Base-by-base conservation (phyloP, 2,797 vertebrate genomes). In the Phalanger gymnotis region DNA sequence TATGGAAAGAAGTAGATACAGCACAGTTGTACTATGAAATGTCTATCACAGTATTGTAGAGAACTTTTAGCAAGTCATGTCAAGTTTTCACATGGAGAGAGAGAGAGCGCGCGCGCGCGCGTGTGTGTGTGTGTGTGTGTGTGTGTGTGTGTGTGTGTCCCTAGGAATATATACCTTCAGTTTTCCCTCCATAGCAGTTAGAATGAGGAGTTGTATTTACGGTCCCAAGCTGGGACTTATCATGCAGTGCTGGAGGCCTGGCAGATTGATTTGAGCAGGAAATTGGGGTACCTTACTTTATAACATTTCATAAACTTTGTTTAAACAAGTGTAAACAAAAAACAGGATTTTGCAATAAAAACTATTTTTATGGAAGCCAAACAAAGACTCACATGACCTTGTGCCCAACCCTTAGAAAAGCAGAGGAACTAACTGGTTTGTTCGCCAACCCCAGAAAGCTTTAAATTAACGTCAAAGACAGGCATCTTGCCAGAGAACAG, bases 331-430 rank as follows among this genome's bases (percentile, higher is more conserved):
- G 87, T 96, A 98, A 98, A 98, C 81, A 97, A 92, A 93, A 97
- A 98, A 97, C 66, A 93, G 93, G 53, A 95, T 97, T 98, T 98
- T 97, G 96, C 97, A 98, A 98, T 96, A 97, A 97, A 97, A 97
- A 93, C 90, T 98, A 98, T 96, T 98, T 98, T 98, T 98, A 97
- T 55, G 91, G 98, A 97, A 97, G 95, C 58, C 91, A 97, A 97
- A 97, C 53, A 96, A 94, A 95, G 61, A 91, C 73, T 97, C 97
- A 96, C 96, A 58, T 95, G 97, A 97, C 55, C 4, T 95, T 96
- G 95, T 94, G 95, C 73, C 40, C 95, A 97, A 95, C 51, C 96
- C 96, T 97, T 95, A 97, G 91, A 90, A 96, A 94, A 96, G 92
- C 73, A 96, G 96, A 97, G 96, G 66, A 97, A 97, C 93, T 95